Percentiles rank a stretch among this genome's conserved stretches.
Evolutionary conservation across 2,113 vertebrate genomes (phyloP).

Genomic region (Oncorhynchus nerka): DNA sequence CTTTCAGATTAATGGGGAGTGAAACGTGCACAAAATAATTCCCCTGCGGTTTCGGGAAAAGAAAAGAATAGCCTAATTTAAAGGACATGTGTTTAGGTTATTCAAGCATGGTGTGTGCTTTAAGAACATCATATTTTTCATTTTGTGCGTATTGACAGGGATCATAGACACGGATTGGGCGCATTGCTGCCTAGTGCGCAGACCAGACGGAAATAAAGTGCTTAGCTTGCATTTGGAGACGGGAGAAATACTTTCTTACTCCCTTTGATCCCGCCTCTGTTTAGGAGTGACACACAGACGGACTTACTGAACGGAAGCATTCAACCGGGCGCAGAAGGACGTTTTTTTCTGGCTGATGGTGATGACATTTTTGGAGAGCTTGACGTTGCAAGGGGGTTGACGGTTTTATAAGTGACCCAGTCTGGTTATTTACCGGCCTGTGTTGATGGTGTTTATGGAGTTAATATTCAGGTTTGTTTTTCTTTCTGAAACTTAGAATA

Average conservation of each 20-base stretch:
- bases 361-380: slow-evolving; percentile 39
- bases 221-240: slow-evolving; percentile 72
- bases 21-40: too few species aligned
- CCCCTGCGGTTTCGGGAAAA: neutral
- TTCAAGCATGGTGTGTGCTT: neutral
- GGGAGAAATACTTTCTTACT: slow-evolving; percentile 53
- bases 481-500: slow-evolving; percentile 28
- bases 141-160: slow-evolving; percentile 34
- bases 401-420: slow-evolving; percentile 36
- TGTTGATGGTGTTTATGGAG: slow-evolving; percentile 47
- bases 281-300: slow-evolving; percentile 53
- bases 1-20: too few species aligned
- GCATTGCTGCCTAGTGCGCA: slow-evolving; percentile 44
- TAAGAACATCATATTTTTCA: slow-evolving; percentile 24
- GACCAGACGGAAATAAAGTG: slow-evolving; percentile 56
- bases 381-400: neutral
- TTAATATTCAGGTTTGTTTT: slow-evolving; percentile 84
- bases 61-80: neutral
- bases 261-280: slow-evolving; percentile 39
- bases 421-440: neutral
- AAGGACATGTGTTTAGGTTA: neutral
- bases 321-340: slow-evolving; percentile 32
- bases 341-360: too few species aligned
- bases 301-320: slow-evolving; percentile 27
- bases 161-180: slow-evolving; percentile 31